phyloP scores from a whole-genome alignment of 2,888 invertebrate genomes.

The Epistrophe grossulariae region DNA sequence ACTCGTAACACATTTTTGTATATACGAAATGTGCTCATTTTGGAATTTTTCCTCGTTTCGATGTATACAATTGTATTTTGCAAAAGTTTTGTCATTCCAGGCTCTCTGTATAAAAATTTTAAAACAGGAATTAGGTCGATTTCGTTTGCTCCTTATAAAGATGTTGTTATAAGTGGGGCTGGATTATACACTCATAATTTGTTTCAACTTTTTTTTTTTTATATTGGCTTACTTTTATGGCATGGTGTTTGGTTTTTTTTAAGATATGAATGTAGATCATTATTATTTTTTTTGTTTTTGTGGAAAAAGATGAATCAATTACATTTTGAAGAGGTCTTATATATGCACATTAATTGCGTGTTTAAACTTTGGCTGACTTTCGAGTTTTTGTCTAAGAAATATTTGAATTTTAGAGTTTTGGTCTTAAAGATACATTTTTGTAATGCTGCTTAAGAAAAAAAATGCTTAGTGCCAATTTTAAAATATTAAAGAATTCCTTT shows the following conservation, averaged over 20 bases:
- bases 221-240: conserved; percentile 42
- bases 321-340: background rate
- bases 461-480: no score
- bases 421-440: no score
- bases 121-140: conserved; percentile 69
- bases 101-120: conserved; percentile 24
- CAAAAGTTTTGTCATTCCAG: conserved; percentile 53
- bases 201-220: conserved; percentile 46
- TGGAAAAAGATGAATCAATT: conserved; percentile 18
- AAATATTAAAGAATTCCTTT: no score
- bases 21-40: conserved; percentile 62
- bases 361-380: background rate
- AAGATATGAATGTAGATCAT: background rate
- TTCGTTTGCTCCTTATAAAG: conserved; percentile 34
- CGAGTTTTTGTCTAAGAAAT: no score
- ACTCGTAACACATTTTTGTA: conserved; percentile 62
- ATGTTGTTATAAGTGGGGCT: conserved; percentile 36
- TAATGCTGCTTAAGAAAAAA: no score
- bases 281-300: background rate
- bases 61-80: conserved; percentile 39
- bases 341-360: no score
- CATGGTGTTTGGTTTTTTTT: conserved; percentile 13
- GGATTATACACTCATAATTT: conserved; percentile 45
- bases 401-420: no score
- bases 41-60: conserved; percentile 55